A percentile compares a stretch with the other conserved stretches of the same genome.
Conservation (phyloP, 2,888 invertebrate genomes). For the Drosophila antonietae region DNA sequence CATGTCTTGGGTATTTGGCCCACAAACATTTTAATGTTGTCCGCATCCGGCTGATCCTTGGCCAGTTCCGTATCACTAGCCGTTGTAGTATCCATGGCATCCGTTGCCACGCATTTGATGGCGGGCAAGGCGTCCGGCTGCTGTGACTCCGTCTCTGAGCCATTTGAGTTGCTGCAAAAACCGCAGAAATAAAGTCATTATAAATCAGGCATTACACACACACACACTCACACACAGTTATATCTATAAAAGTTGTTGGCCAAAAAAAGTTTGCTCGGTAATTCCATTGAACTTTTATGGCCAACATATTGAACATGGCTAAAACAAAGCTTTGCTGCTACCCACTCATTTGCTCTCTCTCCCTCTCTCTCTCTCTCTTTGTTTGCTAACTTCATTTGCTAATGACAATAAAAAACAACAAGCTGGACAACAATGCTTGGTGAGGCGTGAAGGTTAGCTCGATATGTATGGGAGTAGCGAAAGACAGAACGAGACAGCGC, state of each 20-base stretch:
- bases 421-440: conserved; percentile 27
- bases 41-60: conserved; percentile 95
- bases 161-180: conserved; percentile 41
- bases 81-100: conserved; percentile 46
- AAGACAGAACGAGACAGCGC: not conserved
- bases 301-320: conserved; percentile 45
- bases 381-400: conserved; percentile 69
- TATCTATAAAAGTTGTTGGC: conserved; percentile 41
- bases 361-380: not conserved
- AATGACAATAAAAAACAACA: conserved; percentile 73
- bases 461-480: not conserved
- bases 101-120: conserved; percentile 50
- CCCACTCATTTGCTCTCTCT: not conserved
- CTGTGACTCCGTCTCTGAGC: conserved; percentile 10
- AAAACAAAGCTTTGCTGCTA: conserved; percentile 7
- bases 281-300: conserved; percentile 68
- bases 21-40: conserved; percentile 99
- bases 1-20: conserved; percentile 98
- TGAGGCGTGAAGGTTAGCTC: conserved; percentile 1
- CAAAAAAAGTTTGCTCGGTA: conserved; percentile 41
- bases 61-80: conserved; percentile 61
- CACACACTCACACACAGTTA: not conserved
- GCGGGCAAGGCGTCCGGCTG: conserved; percentile 15
- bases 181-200: conserved; percentile 38
- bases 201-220: conserved; percentile 24